Conservation (phyloP, 2,888 invertebrate species). For the Plagodis pulveraria region DNA sequence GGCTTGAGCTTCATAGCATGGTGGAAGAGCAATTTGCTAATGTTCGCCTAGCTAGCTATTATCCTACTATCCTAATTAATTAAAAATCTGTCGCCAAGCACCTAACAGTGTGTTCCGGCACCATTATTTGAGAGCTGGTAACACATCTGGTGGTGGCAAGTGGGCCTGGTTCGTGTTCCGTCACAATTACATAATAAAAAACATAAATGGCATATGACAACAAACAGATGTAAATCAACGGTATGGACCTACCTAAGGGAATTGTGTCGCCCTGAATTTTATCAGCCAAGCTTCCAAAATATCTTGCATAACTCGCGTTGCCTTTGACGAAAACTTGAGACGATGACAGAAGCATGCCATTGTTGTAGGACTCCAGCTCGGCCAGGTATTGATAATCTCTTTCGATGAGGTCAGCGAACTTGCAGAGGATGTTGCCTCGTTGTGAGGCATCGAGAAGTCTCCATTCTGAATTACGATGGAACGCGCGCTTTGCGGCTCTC, state of each 20-base stretch:
- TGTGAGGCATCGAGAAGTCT: constrained; percentile 92
- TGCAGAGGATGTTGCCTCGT: constrained; percentile 89
- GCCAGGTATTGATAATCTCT: constrained; percentile 89
- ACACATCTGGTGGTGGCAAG: no score
- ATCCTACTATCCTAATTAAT: no score
- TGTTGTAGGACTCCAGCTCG: constrained; percentile 95
- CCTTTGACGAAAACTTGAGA: background rate
- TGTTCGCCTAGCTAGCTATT: no score
- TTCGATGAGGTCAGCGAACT: constrained; percentile 91
- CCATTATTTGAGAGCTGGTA: no score
- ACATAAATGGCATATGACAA: no score
- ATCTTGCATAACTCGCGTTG: constrained; percentile 84
- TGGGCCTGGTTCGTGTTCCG: no score
- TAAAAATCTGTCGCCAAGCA: no score
- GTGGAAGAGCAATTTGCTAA: no score
- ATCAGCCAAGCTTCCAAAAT: constrained; percentile 95
- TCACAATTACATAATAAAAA: no score
- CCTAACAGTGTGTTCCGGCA: no score
- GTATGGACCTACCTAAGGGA: constrained; percentile 29
- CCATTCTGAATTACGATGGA: constrained; percentile 89
- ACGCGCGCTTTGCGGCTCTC: constrained; percentile 89
- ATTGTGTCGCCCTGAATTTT: constrained; percentile 90
- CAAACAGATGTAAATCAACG: no score
- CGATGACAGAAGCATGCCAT: constrained; percentile 87
- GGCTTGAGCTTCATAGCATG: no score